Base-by-base conservation (phyloP, 2,113 vertebrate species). In the Motacilla tschutschensis region DNA sequence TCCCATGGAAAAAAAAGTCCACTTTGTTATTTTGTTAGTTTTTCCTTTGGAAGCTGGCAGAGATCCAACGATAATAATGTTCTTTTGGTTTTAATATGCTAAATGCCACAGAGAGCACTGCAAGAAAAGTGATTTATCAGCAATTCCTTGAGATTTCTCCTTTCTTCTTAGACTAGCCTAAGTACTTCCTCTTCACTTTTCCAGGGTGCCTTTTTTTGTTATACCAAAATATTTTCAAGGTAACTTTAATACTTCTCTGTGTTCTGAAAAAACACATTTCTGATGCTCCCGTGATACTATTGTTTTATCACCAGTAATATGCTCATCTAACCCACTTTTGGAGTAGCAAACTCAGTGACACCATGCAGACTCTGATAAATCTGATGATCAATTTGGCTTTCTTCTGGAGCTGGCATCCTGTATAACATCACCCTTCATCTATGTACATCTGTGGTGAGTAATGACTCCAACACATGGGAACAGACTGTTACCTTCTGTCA, bases 401-500 rank as follows among this genome's bases (percentile, higher is more conserved):
- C 85, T 78, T 67, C 41, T 66, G 57, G 62, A 87, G 33, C 4
- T 67, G 79, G 38, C 79, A 46, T 59, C 28, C 79, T 73, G 6
- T 26, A 14, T 26, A 40, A 41, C 41, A 85, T 71, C 82, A 77
- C 46, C 47, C 65, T 78, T 78, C 73, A 26, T 60, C 38, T 60
- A 4, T 28, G 29, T 71, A 35, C 53, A 54, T 80, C 76, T 85
- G 69, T 25, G 26, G 58, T 71, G 53, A 87, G 38, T 50, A 89
- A 83, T 47, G 17, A 24, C 62, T 89, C 22, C 43, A 91, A 28
- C 20, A 77, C 57, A 74, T 14, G 35, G 48, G 53, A 89, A 87
- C 69, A 83, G 59, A 58, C 38, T 38, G 79, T 47, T 85, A 74
- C 65, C 70, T 92, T 91, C 72, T 93, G 87, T 79, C 72, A 77